Percentiles rank a stretch among this genome's conserved stretches.
phyloP scores from a whole-genome alignment of 2,113 vertebrate genomes.

The Chunga burmeisteri region DNA sequence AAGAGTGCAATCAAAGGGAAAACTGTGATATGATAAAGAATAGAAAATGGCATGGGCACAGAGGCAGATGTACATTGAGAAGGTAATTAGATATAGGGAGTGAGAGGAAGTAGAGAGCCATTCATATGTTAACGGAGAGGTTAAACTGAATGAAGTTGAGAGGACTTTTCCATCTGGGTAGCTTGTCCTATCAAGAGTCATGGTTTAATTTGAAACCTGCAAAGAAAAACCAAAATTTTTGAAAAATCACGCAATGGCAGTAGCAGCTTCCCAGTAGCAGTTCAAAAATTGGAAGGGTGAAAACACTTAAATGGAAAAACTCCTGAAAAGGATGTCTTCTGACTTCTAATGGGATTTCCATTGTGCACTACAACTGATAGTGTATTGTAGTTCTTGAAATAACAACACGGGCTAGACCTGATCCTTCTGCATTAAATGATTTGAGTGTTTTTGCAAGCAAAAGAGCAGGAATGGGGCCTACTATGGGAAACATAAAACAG shows the following conservation, averaged over 20 bases:
- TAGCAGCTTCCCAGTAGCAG: background rate
- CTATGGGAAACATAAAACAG: background rate
- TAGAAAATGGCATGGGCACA: background rate
- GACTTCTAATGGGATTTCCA: background rate
- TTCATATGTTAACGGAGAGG: background rate
- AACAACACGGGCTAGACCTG: background rate
- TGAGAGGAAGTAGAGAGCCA: background rate
- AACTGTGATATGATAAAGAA: background rate
- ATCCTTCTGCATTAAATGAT: background rate
- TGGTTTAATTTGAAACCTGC: background rate
- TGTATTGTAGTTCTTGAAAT: background rate
- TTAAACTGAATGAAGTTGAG: background rate
- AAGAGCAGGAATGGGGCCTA: background rate
- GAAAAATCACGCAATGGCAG: background rate
- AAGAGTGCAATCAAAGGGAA: background rate
- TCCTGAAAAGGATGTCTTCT: background rate
- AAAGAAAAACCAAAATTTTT: background rate
- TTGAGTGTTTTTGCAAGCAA: background rate
- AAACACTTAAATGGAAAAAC: background rate
- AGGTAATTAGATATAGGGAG: background rate
- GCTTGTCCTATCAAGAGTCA: background rate
- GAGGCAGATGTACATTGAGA: background rate
- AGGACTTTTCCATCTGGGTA: background rate
- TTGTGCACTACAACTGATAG: background rate
- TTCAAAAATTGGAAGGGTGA: background rate